Evolutionary conservation across 2,113 vertebrate genomes (phyloP).

Genomic region (Leptobrachium leishanense): DNA sequence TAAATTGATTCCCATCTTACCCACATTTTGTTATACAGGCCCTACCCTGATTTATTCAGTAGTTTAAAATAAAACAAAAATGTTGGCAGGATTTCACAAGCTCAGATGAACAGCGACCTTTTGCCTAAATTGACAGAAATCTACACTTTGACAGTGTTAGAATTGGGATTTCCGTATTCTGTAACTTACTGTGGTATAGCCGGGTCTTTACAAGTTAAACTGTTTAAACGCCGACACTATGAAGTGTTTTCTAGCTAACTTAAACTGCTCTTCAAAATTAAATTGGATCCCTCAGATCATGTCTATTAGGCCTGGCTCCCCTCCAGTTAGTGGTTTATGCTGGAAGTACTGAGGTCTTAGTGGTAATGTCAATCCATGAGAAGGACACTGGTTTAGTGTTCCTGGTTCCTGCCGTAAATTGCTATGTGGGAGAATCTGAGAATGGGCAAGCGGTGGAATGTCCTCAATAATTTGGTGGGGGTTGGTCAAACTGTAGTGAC

Average conservation of each 20-base stretch:
- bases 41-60: not conserved
- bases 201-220: constrained; percentile 14
- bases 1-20: no score
- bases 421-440: no score
- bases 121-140: constrained; percentile 42
- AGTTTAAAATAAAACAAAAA: not conserved
- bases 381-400: no score
- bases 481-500: no score
- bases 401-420: no score
- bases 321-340: not conserved
- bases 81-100: constrained; percentile 23
- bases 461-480: no score
- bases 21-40: not conserved
- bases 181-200: no score
- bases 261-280: constrained; percentile 1
- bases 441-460: no score
- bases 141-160: not conserved
- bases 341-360: not conserved
- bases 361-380: not conserved
- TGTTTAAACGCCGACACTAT: constrained; percentile 15
- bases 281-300: constrained; percentile 6
- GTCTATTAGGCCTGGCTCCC: constrained; percentile 1
- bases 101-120: constrained; percentile 36
- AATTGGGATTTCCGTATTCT: no score
- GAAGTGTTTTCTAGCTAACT: constrained; percentile 15